Percentiles rank a stretch among this genome's conserved stretches.
Conservation (phyloP, 2,888 invertebrate genomes). For the Meiosimyza decipiens region DNA sequence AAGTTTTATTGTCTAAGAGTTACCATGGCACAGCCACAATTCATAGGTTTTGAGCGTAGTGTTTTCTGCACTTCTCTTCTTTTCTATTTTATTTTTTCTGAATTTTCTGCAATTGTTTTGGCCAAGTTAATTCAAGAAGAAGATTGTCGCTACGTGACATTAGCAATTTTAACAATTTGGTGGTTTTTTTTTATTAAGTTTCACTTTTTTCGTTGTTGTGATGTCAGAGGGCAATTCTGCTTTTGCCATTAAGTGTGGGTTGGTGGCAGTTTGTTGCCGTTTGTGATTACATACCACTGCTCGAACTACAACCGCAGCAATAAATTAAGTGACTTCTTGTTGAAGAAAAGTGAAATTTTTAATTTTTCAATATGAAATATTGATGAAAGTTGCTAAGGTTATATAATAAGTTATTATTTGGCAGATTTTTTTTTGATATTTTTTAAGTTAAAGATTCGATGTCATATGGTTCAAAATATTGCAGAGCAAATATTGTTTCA, state of each 20-base stretch:
- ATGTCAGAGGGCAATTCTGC: conserved; percentile 22
- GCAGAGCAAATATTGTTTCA: too few relatives aligned
- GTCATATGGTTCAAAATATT: too few relatives aligned
- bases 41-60: too few relatives aligned
- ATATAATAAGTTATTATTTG: too few relatives aligned
- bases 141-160: conserved; percentile 31
- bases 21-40: conserved; percentile 2
- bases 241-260: neutral
- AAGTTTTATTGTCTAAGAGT: conserved; percentile 26
- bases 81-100: neutral
- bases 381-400: too few relatives aligned
- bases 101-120: neutral
- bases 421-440: too few relatives aligned
- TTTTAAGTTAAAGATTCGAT: too few relatives aligned
- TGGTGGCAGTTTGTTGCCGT: neutral
- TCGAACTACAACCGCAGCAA: too few relatives aligned
- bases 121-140: conserved; percentile 25
- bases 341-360: conserved; percentile 5
- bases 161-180: conserved; percentile 4
- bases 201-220: neutral
- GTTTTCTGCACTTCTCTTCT: too few relatives aligned
- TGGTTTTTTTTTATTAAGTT: neutral
- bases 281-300: neutral
- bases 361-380: neutral
- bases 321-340: neutral